A percentile compares a stretch with the other conserved stretches of the same genome.
phyloP scores from a whole-genome alignment of 2,888 invertebrate genomes.

The Gryllus longicercus region DNA sequence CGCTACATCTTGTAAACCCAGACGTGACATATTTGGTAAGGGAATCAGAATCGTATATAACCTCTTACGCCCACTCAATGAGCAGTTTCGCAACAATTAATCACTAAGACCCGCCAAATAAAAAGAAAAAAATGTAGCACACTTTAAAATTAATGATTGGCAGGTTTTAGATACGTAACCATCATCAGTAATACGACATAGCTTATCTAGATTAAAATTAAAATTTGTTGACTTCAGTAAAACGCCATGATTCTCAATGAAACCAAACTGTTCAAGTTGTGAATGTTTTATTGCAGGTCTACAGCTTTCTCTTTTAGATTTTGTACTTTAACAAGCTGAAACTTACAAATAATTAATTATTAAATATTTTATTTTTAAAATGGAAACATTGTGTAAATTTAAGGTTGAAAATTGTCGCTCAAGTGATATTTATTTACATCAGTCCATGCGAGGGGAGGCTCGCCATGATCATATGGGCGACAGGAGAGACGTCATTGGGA shows the following conservation, averaged over 20 bases:
- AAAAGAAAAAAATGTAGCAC: too few relatives aligned
- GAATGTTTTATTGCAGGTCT: too few relatives aligned
- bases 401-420: not conserved
- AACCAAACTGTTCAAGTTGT: too few relatives aligned
- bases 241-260: too few relatives aligned
- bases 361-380: not conserved
- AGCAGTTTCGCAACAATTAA: not conserved
- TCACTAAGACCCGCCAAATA: not conserved
- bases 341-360: not conserved
- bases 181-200: too few relatives aligned
- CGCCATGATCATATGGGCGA: conserved; percentile 1
- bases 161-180: too few relatives aligned
- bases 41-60: not conserved
- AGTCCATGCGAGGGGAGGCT: not conserved
- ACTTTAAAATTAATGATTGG: too few relatives aligned
- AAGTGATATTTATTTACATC: conserved; percentile 11
- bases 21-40: conserved; percentile 43
- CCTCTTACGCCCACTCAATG: not conserved
- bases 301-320: too few relatives aligned
- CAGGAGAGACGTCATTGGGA: not conserved
- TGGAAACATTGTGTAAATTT: too few relatives aligned
- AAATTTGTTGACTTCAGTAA: too few relatives aligned
- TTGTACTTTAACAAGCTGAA: too few relatives aligned
- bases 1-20: conserved; percentile 54
- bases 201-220: too few relatives aligned